These are phyloP conservation scores for Amblyjoppa proteus DNA, from an alignment of 2,888 invertebrate genomes.

Conservation along the genomic window DNA sequence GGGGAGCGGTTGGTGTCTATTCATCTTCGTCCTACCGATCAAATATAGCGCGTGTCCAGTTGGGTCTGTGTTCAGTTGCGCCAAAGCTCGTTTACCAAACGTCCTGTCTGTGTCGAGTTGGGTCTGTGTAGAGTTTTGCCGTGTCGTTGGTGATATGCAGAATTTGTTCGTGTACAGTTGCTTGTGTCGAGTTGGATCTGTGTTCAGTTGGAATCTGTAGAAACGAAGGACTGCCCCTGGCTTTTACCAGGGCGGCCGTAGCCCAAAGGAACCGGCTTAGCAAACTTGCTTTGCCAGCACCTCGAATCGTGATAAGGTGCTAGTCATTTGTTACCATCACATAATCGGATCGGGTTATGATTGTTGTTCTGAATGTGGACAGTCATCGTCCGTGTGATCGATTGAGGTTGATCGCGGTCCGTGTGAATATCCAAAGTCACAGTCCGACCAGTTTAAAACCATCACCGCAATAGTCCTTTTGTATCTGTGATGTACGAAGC, in stretches of 20 bases:
- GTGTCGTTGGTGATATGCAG: too few relatives aligned
- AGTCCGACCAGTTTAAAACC: conserved; percentile 24
- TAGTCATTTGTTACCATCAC: conserved; percentile 41
- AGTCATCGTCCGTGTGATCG: conserved; percentile 31
- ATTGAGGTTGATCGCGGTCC: conserved; percentile 29
- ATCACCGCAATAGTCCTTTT: neutral
- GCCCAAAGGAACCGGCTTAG: neutral
- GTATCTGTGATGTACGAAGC: conserved; percentile 30
- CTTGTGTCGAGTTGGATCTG: too few relatives aligned
- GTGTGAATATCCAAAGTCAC: conserved; percentile 48
- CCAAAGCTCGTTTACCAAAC: too few relatives aligned
- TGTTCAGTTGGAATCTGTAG: too few relatives aligned
- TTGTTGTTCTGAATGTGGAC: conserved; percentile 23
- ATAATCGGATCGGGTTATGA: conserved; percentile 32
- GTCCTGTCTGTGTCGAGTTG: too few relatives aligned
- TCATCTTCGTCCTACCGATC: too few relatives aligned
- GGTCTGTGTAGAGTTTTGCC: too few relatives aligned
- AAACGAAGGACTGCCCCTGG: neutral
- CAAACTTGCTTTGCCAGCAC: neutral
- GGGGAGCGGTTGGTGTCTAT: too few relatives aligned
- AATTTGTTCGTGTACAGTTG: too few relatives aligned
- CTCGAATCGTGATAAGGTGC: conserved; percentile 48
- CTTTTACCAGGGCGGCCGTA: neutral
- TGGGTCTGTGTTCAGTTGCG: too few relatives aligned
- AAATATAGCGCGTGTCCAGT: too few relatives aligned